phyloP scores from a whole-genome alignment of 1,140 invertebrate species.

The Bombus huntii region DNA sequence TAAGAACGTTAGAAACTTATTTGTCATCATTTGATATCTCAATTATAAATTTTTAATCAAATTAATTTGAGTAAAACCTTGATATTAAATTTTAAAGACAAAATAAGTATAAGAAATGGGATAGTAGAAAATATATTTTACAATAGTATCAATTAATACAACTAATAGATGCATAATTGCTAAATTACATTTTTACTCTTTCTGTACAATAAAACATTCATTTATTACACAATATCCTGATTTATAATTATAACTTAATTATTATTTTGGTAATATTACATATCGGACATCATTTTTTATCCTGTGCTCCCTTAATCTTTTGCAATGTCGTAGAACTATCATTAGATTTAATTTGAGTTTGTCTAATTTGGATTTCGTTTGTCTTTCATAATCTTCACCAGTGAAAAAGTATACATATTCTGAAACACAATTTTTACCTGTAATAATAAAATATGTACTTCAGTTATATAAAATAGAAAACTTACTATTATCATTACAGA shows the following conservation, averaged over 20 bases:
- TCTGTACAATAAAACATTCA: neutral
- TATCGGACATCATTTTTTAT: slow-evolving; percentile 74
- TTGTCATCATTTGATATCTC: neutral
- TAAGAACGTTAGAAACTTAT: neutral
- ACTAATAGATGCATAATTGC: neutral
- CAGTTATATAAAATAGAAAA: neutral
- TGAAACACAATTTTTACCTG: slow-evolving; percentile 62
- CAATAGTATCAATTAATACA: neutral
- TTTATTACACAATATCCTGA: neutral
- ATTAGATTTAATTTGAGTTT: slow-evolving; percentile 78
- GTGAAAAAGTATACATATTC: slow-evolving; percentile 76
- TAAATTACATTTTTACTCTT: neutral
- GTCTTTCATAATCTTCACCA: slow-evolving; percentile 74
- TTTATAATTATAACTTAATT: neutral
- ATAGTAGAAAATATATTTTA: slow-evolving; percentile 12
- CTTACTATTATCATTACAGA: slow-evolving; percentile 66
- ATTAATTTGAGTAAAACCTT: neutral
- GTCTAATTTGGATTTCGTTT: slow-evolving; percentile 74
- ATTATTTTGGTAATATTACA: slow-evolving; percentile 49
- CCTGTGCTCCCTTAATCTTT: slow-evolving; percentile 73
- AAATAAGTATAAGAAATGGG: neutral
- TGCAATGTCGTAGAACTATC: slow-evolving; percentile 76
- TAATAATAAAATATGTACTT: slow-evolving; percentile 15
- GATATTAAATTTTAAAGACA: neutral
- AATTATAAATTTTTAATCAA: neutral